phyloP scores from a whole-genome alignment of 2,888 invertebrate genomes.

The Acrobasis consociella region DNA sequence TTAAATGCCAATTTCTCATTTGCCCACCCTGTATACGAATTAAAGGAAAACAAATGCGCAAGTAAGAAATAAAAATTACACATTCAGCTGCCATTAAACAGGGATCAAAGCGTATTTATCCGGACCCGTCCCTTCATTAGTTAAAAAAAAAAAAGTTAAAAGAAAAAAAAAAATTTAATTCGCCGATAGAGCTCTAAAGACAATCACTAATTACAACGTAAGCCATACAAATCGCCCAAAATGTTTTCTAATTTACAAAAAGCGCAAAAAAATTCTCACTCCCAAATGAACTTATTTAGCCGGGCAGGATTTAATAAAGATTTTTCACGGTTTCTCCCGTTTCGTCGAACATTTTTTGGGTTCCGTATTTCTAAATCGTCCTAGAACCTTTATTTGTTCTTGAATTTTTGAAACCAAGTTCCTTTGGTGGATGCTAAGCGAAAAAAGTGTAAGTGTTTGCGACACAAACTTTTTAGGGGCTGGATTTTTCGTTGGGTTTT shows the following conservation, averaged over 20 bases:
- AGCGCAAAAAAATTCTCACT: conserved; percentile 55
- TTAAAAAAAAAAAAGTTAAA: conserved; percentile 44
- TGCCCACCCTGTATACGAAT: not conserved
- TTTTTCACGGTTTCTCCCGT: conserved; percentile 73
- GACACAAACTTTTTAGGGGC: no score
- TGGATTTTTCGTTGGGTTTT: no score
- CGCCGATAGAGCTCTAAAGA: conserved; percentile 57
- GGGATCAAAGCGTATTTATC: conserved; percentile 38
- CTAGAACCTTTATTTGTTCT: not conserved
- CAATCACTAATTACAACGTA: conserved; percentile 64
- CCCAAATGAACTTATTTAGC: conserved; percentile 81
- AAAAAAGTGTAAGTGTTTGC: no score
- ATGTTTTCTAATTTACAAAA: conserved; percentile 79
- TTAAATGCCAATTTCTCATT: no score
- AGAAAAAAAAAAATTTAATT: conserved; percentile 67
- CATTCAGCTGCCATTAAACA: conserved; percentile 7
- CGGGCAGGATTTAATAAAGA: conserved; percentile 79
- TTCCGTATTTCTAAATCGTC: not conserved
- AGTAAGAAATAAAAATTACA: conserved; percentile 22
- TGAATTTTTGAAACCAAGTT: no score
- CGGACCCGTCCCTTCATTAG: conserved; percentile 69
- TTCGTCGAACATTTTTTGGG: conserved; percentile 64
- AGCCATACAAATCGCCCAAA: conserved; percentile 81
- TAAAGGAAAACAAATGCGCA: conserved; percentile 25
- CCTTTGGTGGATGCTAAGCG: no score